Percentiles rank a stretch among this genome's conserved stretches.
Evolutionary conservation across 2,113 vertebrate species (phyloP).

Genomic region (Sphaerodactylus townsendi): DNA sequence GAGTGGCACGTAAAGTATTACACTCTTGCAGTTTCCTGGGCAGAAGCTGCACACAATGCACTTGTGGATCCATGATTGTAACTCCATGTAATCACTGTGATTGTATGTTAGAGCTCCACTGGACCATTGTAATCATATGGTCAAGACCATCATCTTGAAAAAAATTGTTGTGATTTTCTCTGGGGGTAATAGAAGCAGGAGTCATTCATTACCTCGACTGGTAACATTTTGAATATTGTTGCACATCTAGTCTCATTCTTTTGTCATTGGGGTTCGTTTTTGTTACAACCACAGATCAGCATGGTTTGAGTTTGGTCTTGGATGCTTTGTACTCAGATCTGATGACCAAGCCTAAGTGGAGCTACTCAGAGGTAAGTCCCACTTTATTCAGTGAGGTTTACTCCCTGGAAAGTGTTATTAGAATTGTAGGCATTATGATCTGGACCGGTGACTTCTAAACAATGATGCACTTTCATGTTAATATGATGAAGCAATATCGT

Average conservation of each 20-base stretch:
- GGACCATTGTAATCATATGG: neutral
- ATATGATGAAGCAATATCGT: neutral
- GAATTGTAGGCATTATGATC: neutral
- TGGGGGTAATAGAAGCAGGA: neutral
- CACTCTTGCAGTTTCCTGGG: too few species aligned
- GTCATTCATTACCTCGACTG: neutral
- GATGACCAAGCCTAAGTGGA: neutral
- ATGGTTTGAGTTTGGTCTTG: neutral
- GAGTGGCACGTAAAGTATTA: neutral
- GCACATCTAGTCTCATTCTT: neutral
- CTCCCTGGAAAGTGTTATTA: too few species aligned
- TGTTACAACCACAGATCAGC: neutral
- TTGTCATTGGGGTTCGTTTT: neutral
- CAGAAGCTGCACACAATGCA: neutral
- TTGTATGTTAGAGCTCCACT: neutral
- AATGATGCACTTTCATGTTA: neutral
- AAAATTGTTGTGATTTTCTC: neutral
- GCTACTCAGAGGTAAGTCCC: too few species aligned
- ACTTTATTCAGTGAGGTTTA: too few species aligned
- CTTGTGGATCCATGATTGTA: neutral
- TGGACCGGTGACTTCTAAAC: neutral
- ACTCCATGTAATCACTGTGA: neutral
- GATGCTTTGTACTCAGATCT: neutral
- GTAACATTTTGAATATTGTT: neutral
- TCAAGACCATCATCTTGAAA: neutral